A percentile compares a stretch with the other conserved stretches of the same genome.
These are phyloP conservation scores for Brassicogethes aeneus DNA, from an alignment of 2,888 invertebrate genomes.

Conservation along the genomic window DNA sequence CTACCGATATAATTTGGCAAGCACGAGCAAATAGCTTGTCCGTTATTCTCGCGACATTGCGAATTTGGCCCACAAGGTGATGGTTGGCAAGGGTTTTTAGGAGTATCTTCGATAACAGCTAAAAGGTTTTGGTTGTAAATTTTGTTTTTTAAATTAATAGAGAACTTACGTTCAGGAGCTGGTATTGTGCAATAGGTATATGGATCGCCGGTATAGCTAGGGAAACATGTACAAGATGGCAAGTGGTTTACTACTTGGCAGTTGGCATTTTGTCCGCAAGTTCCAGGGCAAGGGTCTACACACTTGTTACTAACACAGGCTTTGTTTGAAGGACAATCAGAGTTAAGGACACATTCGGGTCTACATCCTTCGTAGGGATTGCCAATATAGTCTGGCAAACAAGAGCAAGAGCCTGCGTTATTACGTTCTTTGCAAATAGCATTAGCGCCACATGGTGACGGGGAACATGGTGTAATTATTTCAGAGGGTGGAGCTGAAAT, in stretches of 20 bases:
- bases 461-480: slow-evolving; percentile 47
- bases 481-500: slow-evolving; percentile 14
- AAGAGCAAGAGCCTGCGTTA: slow-evolving; percentile 50
- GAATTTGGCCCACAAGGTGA: slow-evolving; percentile 73
- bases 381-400: slow-evolving; percentile 51
- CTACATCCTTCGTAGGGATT: slow-evolving; percentile 54
- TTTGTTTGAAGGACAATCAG: slow-evolving; percentile 56
- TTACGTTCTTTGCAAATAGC: slow-evolving; percentile 54
- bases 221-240: slow-evolving; percentile 62
- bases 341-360: slow-evolving; percentile 55
- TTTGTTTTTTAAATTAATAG: slow-evolving; percentile 4
- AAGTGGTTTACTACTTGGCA: slow-evolving; percentile 69
- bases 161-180: slow-evolving; percentile 25
- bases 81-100: slow-evolving; percentile 57
- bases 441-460: slow-evolving; percentile 65
- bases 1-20: slow-evolving; percentile 31
- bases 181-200: slow-evolving; percentile 52
- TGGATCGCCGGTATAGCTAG: slow-evolving; percentile 64
- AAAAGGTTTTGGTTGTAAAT: slow-evolving; percentile 10
- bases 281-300: slow-evolving; percentile 56
- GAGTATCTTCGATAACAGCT: slow-evolving; percentile 14
- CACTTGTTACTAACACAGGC: slow-evolving; percentile 58
- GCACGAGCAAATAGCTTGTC: slow-evolving; percentile 38
- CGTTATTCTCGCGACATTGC: slow-evolving; percentile 49
- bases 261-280: slow-evolving; percentile 65